Evolutionary conservation across 2,888 invertebrate genomes (phyloP).

Genomic region (Pomacea canaliculata): DNA sequence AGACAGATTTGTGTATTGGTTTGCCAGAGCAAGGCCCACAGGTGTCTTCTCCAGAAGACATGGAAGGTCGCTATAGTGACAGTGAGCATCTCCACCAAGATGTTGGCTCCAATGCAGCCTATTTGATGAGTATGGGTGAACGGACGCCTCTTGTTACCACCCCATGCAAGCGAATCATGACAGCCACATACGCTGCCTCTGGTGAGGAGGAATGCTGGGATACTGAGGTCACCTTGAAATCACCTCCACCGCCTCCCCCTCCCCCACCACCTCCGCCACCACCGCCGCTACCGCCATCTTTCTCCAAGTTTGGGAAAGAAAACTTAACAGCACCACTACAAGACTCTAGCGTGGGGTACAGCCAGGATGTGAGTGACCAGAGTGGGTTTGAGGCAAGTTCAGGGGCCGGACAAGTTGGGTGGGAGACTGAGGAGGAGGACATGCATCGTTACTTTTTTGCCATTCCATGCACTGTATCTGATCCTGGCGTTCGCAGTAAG

Average conservation of each 20-base stretch:
- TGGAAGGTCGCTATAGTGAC: not conserved
- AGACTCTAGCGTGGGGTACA: not conserved
- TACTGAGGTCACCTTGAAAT: slow-evolving; percentile 13
- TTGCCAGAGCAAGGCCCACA: not conserved
- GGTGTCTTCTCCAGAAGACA: slow-evolving; percentile 3
- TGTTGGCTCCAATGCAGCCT: not conserved
- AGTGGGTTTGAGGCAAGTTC: slow-evolving; percentile 19
- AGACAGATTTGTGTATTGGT: not conserved
- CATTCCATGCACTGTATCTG: slow-evolving; percentile 5
- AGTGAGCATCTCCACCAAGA: not conserved
- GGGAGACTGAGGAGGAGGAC: slow-evolving; percentile 18
- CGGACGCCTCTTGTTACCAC: not conserved
- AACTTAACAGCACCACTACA: not conserved
- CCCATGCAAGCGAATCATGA: not conserved
- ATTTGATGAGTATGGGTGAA: not conserved
- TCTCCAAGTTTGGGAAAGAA: slow-evolving; percentile 9
- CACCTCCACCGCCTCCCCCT: slow-evolving; percentile 27
- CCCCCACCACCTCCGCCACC: slow-evolving; percentile 34
- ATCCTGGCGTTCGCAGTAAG: slow-evolving; percentile 22
- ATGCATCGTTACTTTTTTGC: slow-evolving; percentile 24
- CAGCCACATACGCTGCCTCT: not conserved
- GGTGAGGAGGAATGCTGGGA: slow-evolving; percentile 46
- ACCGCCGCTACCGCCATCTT: slow-evolving; percentile 22
- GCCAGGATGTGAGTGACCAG: not conserved
- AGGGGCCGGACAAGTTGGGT: slow-evolving; percentile 14